Evolutionary conservation across 2,797 vertebrate species (phyloP).

Genomic region (Microctenopoma stevenorrisi): DNA sequence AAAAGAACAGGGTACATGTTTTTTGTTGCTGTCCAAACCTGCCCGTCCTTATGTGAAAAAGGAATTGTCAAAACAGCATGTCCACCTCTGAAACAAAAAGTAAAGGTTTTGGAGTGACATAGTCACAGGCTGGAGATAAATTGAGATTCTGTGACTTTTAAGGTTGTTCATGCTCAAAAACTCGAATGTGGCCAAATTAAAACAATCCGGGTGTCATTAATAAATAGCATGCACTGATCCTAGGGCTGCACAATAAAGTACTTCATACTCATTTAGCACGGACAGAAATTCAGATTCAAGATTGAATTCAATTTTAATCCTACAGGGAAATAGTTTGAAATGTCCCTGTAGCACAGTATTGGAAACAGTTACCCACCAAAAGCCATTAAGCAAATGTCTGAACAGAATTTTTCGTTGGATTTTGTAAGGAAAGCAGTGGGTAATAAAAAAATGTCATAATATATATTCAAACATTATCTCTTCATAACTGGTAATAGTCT

Average conservation of each 20-base stretch:
- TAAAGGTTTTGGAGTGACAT: too few species aligned
- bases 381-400: neutral
- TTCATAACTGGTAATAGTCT: neutral
- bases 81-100: too few species aligned
- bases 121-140: too few species aligned
- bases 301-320: too few species aligned
- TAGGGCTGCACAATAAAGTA: neutral
- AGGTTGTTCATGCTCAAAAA: too few species aligned
- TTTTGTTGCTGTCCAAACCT: constrained; percentile 5
- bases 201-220: neutral
- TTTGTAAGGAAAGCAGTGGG: too few species aligned
- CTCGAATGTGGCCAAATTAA: too few species aligned
- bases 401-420: neutral
- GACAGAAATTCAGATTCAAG: neutral
- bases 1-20: constrained; percentile 31
- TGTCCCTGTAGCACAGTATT: neutral
- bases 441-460: too few species aligned
- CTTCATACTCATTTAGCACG: neutral
- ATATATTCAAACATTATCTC: neutral
- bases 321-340: too few species aligned
- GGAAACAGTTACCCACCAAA: neutral
- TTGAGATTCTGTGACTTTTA: too few species aligned
- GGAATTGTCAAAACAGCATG: too few species aligned
- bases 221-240: neutral
- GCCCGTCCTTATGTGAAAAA: too few species aligned